Conservation (phyloP, 2,888 invertebrate genomes). For the Junonia oenone region DNA sequence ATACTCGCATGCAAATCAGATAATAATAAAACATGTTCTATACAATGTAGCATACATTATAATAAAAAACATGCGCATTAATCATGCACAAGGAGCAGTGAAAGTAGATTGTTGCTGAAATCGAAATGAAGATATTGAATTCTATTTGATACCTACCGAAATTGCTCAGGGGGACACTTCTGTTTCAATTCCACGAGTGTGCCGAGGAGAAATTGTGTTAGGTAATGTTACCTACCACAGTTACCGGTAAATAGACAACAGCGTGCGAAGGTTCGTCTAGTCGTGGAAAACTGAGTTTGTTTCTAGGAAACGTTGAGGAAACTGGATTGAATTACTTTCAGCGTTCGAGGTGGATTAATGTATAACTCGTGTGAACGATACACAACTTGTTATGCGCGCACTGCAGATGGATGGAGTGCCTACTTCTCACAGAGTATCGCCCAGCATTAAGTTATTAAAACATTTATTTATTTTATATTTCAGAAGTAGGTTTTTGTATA, state of each 20-base stretch:
- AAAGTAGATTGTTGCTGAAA: conserved; percentile 7
- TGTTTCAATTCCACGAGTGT: conserved; percentile 66
- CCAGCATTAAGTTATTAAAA: neutral
- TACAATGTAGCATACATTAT: neutral
- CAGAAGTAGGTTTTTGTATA: no score
- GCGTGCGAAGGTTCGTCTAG: conserved; percentile 28
- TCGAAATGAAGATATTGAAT: conserved; percentile 26
- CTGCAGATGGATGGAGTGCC: conserved; percentile 27
- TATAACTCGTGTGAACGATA: conserved; percentile 22
- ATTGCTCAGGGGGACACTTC: conserved; percentile 53
- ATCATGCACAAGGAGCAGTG: conserved; percentile 1
- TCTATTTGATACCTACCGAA: conserved; percentile 34
- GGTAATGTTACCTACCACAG: conserved; percentile 36
- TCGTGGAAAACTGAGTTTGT: conserved; percentile 31
- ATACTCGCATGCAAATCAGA: no score
- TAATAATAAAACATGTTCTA: no score
- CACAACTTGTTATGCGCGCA: conserved; percentile 22
- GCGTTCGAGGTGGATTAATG: conserved; percentile 27
- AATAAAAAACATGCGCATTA: neutral
- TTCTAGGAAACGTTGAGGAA: conserved; percentile 32
- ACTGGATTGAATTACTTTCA: conserved; percentile 33
- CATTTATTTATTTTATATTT: no score
- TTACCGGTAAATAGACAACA: conserved; percentile 28
- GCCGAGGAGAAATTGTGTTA: conserved; percentile 60
- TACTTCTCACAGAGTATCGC: neutral